Conservation (phyloP, 2,797 vertebrate genomes). For the Channallabes apus region DNA sequence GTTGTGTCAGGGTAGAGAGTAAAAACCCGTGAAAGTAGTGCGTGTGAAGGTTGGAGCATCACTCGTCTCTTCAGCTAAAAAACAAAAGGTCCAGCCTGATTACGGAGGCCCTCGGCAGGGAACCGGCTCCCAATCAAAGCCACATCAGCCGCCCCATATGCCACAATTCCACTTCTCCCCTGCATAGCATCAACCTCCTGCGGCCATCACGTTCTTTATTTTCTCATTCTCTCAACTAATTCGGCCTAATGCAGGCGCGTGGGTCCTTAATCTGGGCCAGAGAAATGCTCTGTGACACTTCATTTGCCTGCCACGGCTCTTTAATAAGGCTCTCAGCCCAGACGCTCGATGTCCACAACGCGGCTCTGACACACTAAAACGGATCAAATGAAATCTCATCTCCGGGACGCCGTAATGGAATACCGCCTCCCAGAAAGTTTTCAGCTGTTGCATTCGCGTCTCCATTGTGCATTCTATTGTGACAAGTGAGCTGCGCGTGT, state of each 20-base stretch:
- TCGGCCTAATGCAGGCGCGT: conserved; percentile 71
- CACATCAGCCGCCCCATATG: conserved; percentile 47
- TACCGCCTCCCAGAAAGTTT: conserved; percentile 56
- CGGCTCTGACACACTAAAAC: conserved; percentile 70
- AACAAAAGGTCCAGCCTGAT: neutral
- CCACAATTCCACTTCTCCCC: conserved; percentile 47
- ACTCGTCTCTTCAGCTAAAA: neutral
- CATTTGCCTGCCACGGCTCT: conserved; percentile 73
- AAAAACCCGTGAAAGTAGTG: neutral
- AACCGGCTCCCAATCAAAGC: neutral
- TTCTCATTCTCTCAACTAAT: conserved; percentile 77
- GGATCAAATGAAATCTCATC: conserved; percentile 66
- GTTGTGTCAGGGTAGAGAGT: neutral
- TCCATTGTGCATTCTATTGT: conserved; percentile 3
- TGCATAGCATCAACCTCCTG: conserved; percentile 35
- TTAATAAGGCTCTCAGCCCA: conserved; percentile 72
- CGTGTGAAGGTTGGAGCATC: too few species aligned
- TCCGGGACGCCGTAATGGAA: conserved; percentile 63
- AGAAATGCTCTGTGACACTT: conserved; percentile 78
- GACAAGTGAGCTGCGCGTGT: conserved; percentile 14
- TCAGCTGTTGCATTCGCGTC: neutral
- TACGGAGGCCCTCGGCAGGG: neutral
- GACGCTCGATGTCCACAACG: conserved; percentile 59
- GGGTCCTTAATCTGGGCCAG: conserved; percentile 73
- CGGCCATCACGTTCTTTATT: conserved; percentile 65